phyloP scores from a whole-genome alignment of 2,888 invertebrate species.

The Nysson spinosus region DNA sequence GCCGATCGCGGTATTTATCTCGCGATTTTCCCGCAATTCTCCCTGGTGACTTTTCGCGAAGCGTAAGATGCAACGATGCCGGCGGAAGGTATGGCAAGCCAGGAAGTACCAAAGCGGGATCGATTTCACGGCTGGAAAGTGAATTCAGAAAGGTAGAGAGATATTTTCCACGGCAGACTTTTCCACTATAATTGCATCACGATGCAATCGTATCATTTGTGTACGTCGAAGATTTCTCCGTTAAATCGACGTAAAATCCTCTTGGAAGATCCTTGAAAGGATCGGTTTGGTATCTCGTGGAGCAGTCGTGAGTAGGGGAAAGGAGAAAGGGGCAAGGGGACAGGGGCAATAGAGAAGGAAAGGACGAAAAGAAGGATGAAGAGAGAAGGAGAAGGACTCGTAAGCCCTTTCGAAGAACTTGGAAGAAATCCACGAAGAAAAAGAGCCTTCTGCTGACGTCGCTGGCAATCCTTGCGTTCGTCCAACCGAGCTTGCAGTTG shows the following conservation, averaged over 20 bases:
- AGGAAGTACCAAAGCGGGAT: neutral
- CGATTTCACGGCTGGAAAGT: neutral
- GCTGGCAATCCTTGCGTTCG: constrained; percentile 66
- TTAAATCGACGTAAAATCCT: constrained; percentile 48
- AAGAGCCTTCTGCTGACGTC: constrained; percentile 70
- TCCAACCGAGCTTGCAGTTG: constrained; percentile 60
- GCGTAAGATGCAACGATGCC: neutral
- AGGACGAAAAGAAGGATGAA: constrained; percentile 14
- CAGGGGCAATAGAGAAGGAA: constrained; percentile 7
- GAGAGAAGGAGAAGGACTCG: constrained; percentile 25
- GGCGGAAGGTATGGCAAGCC: neutral
- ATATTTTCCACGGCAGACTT: constrained; percentile 31
- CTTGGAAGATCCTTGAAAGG: constrained; percentile 40
- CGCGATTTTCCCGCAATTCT: too few species aligned
- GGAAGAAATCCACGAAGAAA: constrained; percentile 54
- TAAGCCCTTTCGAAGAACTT: constrained; percentile 58
- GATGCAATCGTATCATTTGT: constrained; percentile 44
- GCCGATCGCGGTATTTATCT: too few species aligned
- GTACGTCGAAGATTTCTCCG: constrained; percentile 39
- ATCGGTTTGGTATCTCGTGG: constrained; percentile 26
- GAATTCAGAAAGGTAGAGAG: neutral
- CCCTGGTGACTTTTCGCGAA: too few species aligned
- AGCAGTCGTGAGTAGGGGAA: neutral
- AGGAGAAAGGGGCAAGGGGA: constrained; percentile 21
- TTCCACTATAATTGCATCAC: constrained; percentile 41